Evolutionary conservation across 2,113 vertebrate genomes (phyloP), one percentile per base, ranked within the genome.

Genomic region (Pipra filicauda): DNA sequence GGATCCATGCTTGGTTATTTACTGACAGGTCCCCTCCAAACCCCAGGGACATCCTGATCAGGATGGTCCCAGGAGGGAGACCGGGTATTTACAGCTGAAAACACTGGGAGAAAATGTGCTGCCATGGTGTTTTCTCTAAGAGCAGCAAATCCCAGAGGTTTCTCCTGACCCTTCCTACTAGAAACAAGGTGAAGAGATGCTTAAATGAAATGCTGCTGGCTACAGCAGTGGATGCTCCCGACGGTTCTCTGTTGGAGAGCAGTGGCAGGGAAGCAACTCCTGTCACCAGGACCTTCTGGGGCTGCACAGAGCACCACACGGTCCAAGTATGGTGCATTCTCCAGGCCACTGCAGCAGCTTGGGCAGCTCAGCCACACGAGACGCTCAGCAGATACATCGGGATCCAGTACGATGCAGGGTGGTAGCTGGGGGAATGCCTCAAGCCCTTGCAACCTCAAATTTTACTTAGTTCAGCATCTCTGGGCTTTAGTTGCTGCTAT

Each of bases 341-440:
- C 43, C 24, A 28, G 4, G 17, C 37, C 37, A 19, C 4, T 6
- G 6, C 6, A 5, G 39, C 46, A 61, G 14, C 33, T 31, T 12
- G 11, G 39, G 37, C 37, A 52, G 49, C 57, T 71, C 1, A 0
- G 51, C 21, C 37, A 17, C 1, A 0, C 1, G 2, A 65, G 35
- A 48, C 46, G 17, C 33, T 3, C 64, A 71, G 64, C 33, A 71
- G 39, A 71, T 30, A 27, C 49, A 33, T n/a, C 8, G 6, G 37
- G 33, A 20, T 19, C 16, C 8, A 15, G 20, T 39, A 20, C 1
- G 0, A 15, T 8, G 21, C 28, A 14, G 7, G 57, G 44, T 31
- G 24, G 37, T 58, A 52, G 37, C 22, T 65, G 51, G 17, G 31
- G 24, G 14, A 19, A 16, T 26, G 33, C 31, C 57, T 27, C 24